phyloP scores from a whole-genome alignment of 64 coral and sea anemone genomes.

The Dendronephthya gigantea region DNA sequence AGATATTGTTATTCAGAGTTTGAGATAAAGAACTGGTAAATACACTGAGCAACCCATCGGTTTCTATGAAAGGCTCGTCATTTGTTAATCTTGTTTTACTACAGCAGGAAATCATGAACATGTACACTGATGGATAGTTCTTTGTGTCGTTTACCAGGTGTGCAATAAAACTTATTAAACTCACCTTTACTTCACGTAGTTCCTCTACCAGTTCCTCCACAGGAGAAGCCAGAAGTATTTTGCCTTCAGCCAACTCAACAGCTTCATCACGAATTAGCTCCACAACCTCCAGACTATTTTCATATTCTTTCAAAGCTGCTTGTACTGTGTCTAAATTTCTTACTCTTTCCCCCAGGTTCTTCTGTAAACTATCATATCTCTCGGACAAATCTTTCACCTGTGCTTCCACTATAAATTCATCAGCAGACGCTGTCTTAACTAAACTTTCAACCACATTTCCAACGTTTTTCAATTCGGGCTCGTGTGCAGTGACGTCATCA shows the following conservation, averaged over 20 bases:
- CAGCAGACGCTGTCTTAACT: slow-evolving; percentile 57
- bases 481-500: slow-evolving; percentile 58
- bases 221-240: not conserved
- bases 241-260: slow-evolving; percentile 1
- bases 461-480: slow-evolving; percentile 43
- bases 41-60: too few relatives aligned
- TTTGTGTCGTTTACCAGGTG: too few relatives aligned
- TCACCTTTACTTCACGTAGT: slow-evolving; percentile 1
- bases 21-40: too few relatives aligned
- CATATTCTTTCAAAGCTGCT: slow-evolving; percentile 59
- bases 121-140: too few relatives aligned
- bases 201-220: not conserved
- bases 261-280: slow-evolving; percentile 51
- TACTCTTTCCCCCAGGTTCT: slow-evolving; percentile 31
- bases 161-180: not conserved
- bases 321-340: slow-evolving; percentile 40
- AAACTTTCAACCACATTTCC: slow-evolving; percentile 56
- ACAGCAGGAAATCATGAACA: too few relatives aligned
- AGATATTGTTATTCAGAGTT: not conserved
- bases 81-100: too few relatives aligned
- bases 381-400: slow-evolving; percentile 70
- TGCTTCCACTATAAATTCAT: slow-evolving; percentile 75
- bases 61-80: too few relatives aligned
- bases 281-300: slow-evolving; percentile 49
- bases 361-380: slow-evolving; percentile 51